phyloP scores from a whole-genome alignment of 2,113 vertebrate species.

The Toxotes jaculatrix region DNA sequence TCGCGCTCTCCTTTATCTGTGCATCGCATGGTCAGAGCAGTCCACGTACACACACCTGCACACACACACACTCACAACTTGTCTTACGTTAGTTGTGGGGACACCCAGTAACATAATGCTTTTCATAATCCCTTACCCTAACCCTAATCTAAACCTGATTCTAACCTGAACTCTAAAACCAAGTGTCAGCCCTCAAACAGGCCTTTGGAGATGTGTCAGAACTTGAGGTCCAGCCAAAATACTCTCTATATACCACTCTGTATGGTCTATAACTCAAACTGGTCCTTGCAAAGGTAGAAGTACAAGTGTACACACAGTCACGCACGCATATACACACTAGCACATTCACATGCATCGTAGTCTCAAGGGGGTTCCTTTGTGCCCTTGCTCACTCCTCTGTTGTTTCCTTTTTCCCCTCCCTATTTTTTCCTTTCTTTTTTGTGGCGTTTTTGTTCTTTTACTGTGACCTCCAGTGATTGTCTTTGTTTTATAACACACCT shows the following conservation, averaged over 20 bases:
- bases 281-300: too few species aligned
- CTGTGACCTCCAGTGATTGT: slow-evolving; percentile 34
- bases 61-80: slow-evolving; percentile 26
- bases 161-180: too few species aligned
- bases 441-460: slow-evolving; percentile 35
- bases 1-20: slow-evolving; percentile 80
- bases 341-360: slow-evolving; percentile 9
- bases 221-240: too few species aligned
- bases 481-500: slow-evolving; percentile 14
- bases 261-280: too few species aligned
- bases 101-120: too few species aligned
- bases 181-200: too few species aligned
- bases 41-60: slow-evolving; percentile 36
- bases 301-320: slow-evolving; percentile 2
- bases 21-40: slow-evolving; percentile 70
- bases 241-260: too few species aligned
- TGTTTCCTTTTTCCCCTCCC: slow-evolving; percentile 24
- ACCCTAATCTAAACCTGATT: too few species aligned
- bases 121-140: too few species aligned
- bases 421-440: slow-evolving; percentile 45
- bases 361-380: slow-evolving; percentile 57
- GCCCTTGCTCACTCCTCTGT: slow-evolving; percentile 54
- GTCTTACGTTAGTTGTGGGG: too few species aligned
- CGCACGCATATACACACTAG: background rate
- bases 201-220: too few species aligned